A percentile compares a stretch with the other conserved stretches of the same genome.
Conservation (phyloP, 2,797 vertebrate species). For the Enteromius afrohamiltoni region DNA sequence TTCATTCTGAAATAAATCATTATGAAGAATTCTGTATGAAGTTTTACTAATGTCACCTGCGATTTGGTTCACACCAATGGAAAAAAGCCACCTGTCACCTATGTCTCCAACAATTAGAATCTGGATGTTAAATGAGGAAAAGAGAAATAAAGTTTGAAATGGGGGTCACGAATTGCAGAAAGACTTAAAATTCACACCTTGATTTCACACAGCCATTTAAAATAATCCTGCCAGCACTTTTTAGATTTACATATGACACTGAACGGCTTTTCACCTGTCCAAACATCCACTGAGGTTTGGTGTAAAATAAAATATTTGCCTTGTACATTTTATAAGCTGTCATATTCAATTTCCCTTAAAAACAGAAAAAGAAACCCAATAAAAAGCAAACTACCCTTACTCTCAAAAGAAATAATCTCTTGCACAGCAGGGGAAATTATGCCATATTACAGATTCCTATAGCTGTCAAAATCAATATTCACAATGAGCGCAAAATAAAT, state of each 20-base stretch:
- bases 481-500: conserved; percentile 7
- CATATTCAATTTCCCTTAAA: conserved; percentile 56
- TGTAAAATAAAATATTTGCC: conserved; percentile 47
- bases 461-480: conserved; percentile 47
- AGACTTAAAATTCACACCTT: conserved; percentile 25
- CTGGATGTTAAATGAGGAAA: conserved; percentile 19
- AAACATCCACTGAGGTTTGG: conserved; percentile 37
- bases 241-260: not conserved
- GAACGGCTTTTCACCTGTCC: conserved; percentile 22
- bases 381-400: conserved; percentile 1
- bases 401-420: conserved; percentile 8
- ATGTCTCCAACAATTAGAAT: conserved; percentile 28
- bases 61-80: not conserved
- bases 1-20: conserved; percentile 56
- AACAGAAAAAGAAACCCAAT: conserved; percentile 49
- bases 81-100: not conserved
- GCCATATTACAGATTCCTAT: conserved; percentile 24
- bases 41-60: conserved; percentile 13
- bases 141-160: not conserved
- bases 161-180: not conserved
- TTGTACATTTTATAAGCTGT: conserved; percentile 49
- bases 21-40: conserved; percentile 37
- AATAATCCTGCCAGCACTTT: conserved; percentile 6
- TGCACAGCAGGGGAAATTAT: conserved; percentile 6
- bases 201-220: conserved; percentile 7